Base-by-base conservation (phyloP, 2,113 vertebrate species). In the Siphamia tubifer region DNA sequence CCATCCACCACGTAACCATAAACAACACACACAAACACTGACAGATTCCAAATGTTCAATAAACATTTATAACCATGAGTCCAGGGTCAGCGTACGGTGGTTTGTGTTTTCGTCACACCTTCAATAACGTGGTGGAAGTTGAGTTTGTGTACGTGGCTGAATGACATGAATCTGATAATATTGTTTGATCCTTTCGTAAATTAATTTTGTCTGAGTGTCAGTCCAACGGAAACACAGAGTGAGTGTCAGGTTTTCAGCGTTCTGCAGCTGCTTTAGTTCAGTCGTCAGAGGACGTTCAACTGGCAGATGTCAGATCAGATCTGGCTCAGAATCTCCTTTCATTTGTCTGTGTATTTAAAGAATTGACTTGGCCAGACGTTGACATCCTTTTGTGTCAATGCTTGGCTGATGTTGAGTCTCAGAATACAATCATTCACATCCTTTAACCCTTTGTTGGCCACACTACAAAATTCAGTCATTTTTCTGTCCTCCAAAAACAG, bases 1-100 rank as follows among this genome's bases (percentile, higher is more conserved):
- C 70, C 66, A 63, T 69, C 74, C 68, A 81, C 68, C 76, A 7
- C 21, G 39, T 72, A 42, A 42, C 51, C 55, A 72, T 75, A 77
- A 71, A 81, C 74, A 69, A 65, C 51, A 51, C 23, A 44, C 56
- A 8, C 48, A 30, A 57, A 34, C 11, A 21, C 32, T 42, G 15
- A 24, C 51, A 36, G 13, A 11, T 57, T 66, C 8, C 38, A 61
- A 64, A 62, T 58, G 43, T 60, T 53, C 36, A 66, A 63, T 76
- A 61, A 56, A 77, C 23, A 31, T 36, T 51, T 15, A 47, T 30
- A 57, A 58, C 10, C 42, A 32, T n/a, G 19, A 44, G 43, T 38
- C 3, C 4, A 31, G 34, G 23, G 27, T 56, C 27, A 10, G 23
- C 9, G 4, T 38, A n/a, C 21, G 31, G 13, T 17, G 15, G 16